Base-by-base conservation (phyloP, 2,888 invertebrate species). In the Diarsia brunnea region DNA sequence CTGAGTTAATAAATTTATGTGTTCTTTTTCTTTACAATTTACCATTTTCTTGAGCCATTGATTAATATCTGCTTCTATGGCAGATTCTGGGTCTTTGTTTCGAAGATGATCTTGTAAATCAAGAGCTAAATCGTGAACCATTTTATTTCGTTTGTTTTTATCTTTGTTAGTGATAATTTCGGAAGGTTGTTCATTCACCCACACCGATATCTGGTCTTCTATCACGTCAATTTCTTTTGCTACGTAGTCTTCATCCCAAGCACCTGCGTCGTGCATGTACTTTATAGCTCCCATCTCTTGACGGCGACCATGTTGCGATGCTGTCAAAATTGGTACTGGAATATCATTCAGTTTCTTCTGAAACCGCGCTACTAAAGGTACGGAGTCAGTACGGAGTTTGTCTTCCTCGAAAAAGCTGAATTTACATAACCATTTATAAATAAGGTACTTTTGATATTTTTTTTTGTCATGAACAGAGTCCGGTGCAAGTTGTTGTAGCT, bases 201-300 rank as follows among this genome's bases (percentile, higher is more conserved):
- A 94, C 21, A 91, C 89, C 0, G 93, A 93, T 82, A 94, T 93
- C 87, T 92, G 90, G 75, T 94, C 93, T 91, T 92, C 88, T 77
- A 94, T 69, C 11, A 92, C 82, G 75, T 93, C 91, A 68, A 86
- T 79, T 12, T 87, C 88, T 74, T 87, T 87, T 16, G 91, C 88
- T 45, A 89, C 70, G 75, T 85, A 89, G 51, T 88, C 76, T 49
- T 87, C 85, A 8, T 82, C 51, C 84, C 82, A 86, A 11, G 77
- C 84, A 4, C 27, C 24, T 24, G 86, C 83, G 21, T 69, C 69
- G 69, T 88, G 82, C 66, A 79, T 79, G 38, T 87, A 81, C 69
- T 89, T 87, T 43, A 89, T 75, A 70, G 89, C 87, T 67, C 81
- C 82, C 84, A 91, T 90, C 0, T 79, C 86, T 86, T 93, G 91